Evolutionary conservation across 2,888 invertebrate genomes (phyloP).

Genomic region (Yponomeuta malinellus): DNA sequence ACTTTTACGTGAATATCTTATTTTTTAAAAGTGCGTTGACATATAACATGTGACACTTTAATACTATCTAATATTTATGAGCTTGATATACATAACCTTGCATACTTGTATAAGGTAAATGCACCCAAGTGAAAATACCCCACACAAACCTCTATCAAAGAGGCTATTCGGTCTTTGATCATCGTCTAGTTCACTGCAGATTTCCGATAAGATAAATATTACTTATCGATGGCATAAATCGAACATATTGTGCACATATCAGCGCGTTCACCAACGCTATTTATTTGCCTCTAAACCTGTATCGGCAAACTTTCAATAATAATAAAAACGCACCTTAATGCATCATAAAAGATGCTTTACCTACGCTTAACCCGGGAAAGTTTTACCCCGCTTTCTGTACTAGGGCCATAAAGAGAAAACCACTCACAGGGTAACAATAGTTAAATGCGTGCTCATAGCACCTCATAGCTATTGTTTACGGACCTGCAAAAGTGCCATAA

Average conservation of each 20-base stretch:
- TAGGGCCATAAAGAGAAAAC: background rate
- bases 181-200: conserved; percentile 1
- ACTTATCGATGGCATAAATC: background rate
- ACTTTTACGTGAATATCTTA: too few species aligned
- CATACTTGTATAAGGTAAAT: too few species aligned
- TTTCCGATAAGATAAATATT: background rate
- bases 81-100: too few species aligned
- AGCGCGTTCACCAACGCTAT: background rate
- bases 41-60: too few species aligned
- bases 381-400: background rate
- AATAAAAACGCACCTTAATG: conserved; percentile 11
- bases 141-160: too few species aligned
- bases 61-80: too few species aligned
- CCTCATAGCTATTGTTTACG: conserved; percentile 14
- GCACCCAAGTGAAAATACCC: too few species aligned
- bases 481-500: background rate
- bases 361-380: conserved; percentile 19
- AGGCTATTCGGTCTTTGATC: background rate
- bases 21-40: too few species aligned
- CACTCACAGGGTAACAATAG: conserved; percentile 3
- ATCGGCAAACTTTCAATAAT: background rate
- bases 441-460: conserved; percentile 9
- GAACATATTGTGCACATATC: background rate
- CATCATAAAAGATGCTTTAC: conserved; percentile 17
- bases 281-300: conserved; percentile 6